These are phyloP conservation scores for Malachius bipustulatus DNA, from an alignment of 2,888 invertebrate genomes.

Conservation along the genomic window DNA sequence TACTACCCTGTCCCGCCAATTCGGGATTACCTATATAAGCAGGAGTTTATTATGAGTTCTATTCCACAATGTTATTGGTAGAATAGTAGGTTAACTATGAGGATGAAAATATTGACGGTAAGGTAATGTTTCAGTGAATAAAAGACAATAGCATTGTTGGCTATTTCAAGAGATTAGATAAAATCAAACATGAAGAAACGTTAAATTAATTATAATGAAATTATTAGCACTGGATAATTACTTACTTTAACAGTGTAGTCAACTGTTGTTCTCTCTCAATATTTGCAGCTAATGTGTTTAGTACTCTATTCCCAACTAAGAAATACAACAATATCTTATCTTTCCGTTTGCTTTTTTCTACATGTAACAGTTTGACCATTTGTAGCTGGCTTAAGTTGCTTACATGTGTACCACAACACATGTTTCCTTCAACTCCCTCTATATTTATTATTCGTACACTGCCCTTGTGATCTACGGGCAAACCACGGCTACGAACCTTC, in stretches of 20 bases:
- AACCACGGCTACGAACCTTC: constrained; percentile 45
- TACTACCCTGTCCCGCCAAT: no score
- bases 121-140: no score
- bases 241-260: constrained; percentile 60
- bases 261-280: constrained; percentile 56
- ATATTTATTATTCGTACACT: constrained; percentile 67
- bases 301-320: constrained; percentile 59
- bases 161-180: no score
- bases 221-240: no score
- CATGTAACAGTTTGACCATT: constrained; percentile 51
- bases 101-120: no score
- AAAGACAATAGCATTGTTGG: no score
- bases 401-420: constrained; percentile 86
- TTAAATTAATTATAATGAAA: no score
- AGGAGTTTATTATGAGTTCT: no score
- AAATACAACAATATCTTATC: constrained; percentile 54
- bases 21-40: no score
- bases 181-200: no score
- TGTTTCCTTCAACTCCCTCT: constrained; percentile 62
- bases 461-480: constrained; percentile 70
- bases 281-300: constrained; percentile 47
- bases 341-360: constrained; percentile 61
- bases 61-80: no score
- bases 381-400: constrained; percentile 59
- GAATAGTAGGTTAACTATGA: no score